Base-by-base conservation (phyloP, 2,888 invertebrate species). In the Pherbina coryleti region DNA sequence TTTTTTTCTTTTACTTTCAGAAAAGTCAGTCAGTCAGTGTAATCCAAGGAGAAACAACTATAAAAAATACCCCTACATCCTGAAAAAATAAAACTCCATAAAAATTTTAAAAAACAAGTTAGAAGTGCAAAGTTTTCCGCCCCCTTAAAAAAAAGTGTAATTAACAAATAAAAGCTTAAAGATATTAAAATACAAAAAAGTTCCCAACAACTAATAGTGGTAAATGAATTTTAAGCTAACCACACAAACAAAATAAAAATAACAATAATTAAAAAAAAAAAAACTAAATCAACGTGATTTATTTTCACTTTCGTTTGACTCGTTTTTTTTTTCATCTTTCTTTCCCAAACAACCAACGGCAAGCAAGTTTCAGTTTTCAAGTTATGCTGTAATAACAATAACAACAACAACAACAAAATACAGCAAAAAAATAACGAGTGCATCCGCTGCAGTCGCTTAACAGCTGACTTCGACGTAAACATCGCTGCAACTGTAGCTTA, bases 261-360 rank as follows among this genome's bases (percentile, higher is more conserved):
- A 70, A 69, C 49, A 37, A 37, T 1, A 69, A 37, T 34, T 66
- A 64, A 17, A n/a, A 19, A 2, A 70, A 53, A 25, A 8, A 34
- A 57, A 49, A 49, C 49, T 31, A 64, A 34, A 64, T 25, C 62
- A 69, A 57, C 57, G 72, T 19, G 60, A 44, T 37, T 37, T 22
- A 34, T 34, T 85, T 84, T 82, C 86, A 85, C 85, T 86, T 84
- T 84, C 84, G 83, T 83, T 81, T 82, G 57, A 22, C 83, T 85
- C 81, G 44, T 44, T 44, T 44, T 11, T 44, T 37, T 84, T 83
- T 73, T 81, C 80, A 0, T 37, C 78, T 51, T 82, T 81, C 83
- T 85, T 86, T 85, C 84, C 85, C 82, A 84, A 81, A 80, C 77
- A 70, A 74, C 75, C 74, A 60, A 74, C 64, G 31, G 34, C 66